These are phyloP conservation scores for Lepus americanus DNA, from an alignment of 2,113 vertebrate genomes.

Conservation along the genomic window DNA sequence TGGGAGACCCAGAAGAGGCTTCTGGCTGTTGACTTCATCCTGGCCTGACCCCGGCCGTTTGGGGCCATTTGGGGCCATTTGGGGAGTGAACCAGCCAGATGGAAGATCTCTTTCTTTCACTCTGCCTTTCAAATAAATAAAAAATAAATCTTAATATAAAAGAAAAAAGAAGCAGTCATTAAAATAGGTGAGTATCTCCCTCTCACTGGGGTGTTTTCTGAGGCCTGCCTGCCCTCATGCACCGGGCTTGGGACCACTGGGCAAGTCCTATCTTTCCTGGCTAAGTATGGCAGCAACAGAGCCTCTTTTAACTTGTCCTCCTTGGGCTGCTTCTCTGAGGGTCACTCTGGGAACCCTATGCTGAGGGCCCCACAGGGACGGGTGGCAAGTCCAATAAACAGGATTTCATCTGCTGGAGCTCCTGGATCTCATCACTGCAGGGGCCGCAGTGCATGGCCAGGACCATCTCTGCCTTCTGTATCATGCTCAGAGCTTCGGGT, in stretches of 20 bases:
- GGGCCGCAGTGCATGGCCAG: constrained; percentile 91
- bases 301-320: constrained; percentile 39
- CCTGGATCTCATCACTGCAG: constrained; percentile 88
- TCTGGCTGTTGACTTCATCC: too few species aligned
- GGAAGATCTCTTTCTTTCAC: too few species aligned
- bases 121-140: too few species aligned
- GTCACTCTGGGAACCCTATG: constrained; percentile 63
- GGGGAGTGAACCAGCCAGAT: too few species aligned
- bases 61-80: too few species aligned
- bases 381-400: constrained; percentile 87
- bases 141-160: too few species aligned
- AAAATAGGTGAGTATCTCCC: not conserved
- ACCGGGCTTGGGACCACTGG: not conserved
- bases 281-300: not conserved
- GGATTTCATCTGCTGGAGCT: constrained; percentile 93
- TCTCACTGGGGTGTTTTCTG: not conserved
- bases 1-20: too few species aligned
- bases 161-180: not conserved
- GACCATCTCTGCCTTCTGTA: constrained; percentile 89
- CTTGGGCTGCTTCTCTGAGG: constrained; percentile 47
- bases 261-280: not conserved
- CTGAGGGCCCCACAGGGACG: constrained; percentile 49
- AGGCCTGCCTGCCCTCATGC: not conserved
- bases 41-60: too few species aligned
- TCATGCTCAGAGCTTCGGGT: constrained; percentile 88